These are phyloP conservation scores for Agapornis canus DNA, from an alignment of 2,797 vertebrate species.

Conservation along the genomic window DNA sequence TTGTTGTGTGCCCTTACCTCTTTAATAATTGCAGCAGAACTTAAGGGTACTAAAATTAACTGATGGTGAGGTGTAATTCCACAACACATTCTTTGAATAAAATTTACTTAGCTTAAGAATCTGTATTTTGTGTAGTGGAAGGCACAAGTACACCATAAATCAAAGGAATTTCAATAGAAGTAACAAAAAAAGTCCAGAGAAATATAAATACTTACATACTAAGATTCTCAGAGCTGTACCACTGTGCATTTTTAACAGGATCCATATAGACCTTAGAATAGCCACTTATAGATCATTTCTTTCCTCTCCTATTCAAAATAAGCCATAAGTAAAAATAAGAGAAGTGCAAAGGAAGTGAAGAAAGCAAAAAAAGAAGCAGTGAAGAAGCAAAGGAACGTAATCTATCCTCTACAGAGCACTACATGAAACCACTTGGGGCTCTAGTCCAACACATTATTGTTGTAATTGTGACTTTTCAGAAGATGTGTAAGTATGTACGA, in stretches of 20 bases:
- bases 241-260: not conserved
- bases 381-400: not conserved
- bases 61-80: not conserved
- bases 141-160: not conserved
- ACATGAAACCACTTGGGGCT: not conserved
- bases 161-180: not conserved
- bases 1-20: not conserved
- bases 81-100: not conserved
- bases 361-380: not conserved
- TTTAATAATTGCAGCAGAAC: not conserved
- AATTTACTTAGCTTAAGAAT: not conserved
- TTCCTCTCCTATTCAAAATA: not conserved
- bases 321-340: not conserved
- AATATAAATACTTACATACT: not conserved
- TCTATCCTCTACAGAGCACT: not conserved
- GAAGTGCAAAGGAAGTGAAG: not conserved
- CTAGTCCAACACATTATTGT: not conserved
- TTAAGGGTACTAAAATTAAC: not conserved
- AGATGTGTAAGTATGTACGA: not conserved
- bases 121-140: not conserved
- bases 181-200: not conserved
- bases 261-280: not conserved
- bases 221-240: not conserved
- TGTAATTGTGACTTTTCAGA: not conserved
- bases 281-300: not conserved